phyloP scores from a whole-genome alignment of 1,140 invertebrate species.

The Muscidifurax raptorellus region DNA sequence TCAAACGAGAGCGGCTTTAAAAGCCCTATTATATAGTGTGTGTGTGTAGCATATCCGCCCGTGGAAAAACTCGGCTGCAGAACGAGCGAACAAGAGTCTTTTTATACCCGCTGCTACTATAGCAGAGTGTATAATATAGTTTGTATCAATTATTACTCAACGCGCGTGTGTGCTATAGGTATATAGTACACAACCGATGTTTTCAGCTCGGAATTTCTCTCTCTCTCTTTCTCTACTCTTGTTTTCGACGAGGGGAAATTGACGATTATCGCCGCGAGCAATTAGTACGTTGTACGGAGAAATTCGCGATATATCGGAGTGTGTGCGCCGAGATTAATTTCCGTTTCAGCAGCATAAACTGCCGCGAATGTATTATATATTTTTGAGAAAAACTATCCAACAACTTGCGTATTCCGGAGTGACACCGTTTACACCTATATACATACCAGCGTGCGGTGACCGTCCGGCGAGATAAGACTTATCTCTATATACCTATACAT shows the following conservation, averaged over 20 bases:
- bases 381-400: too few relatives aligned
- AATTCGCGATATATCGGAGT: neutral
- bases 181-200: neutral
- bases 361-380: too few relatives aligned
- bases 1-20: slow-evolving; percentile 72
- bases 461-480: neutral
- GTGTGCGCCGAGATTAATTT: neutral
- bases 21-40: slow-evolving; percentile 55
- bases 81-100: too few relatives aligned
- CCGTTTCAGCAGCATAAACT: too few relatives aligned
- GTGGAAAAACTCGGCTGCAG: neutral
- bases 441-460: neutral
- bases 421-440: neutral
- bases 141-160: neutral
- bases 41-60: neutral
- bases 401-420: neutral
- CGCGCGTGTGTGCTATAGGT: neutral
- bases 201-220: neutral
- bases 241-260: neutral
- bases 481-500: too few relatives aligned
- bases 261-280: too few relatives aligned
- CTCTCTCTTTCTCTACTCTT: too few relatives aligned
- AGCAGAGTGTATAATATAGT: neutral
- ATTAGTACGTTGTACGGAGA: too few relatives aligned
- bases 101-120: too few relatives aligned